These are phyloP conservation scores for Molossus molossus DNA, from an alignment of 2,797 vertebrate species.

Conservation along the genomic window DNA sequence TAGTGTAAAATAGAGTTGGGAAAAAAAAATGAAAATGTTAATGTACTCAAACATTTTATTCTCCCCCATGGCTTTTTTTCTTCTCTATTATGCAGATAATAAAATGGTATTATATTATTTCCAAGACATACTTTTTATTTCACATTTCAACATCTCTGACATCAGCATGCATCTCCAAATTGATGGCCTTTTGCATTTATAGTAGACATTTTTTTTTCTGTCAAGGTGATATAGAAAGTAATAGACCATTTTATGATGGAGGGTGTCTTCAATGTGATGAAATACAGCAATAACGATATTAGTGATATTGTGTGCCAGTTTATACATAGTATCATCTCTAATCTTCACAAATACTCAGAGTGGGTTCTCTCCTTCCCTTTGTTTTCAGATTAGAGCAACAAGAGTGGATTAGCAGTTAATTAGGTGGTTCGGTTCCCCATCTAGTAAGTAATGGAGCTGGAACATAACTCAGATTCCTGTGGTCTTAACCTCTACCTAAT, in stretches of 20 bases:
- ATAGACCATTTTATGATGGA: background rate
- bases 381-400: slow-evolving; percentile 10
- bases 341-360: background rate
- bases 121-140: background rate
- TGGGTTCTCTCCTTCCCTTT: background rate
- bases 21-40: slow-evolving; percentile 23
- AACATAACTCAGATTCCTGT: background rate
- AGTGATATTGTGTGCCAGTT: background rate
- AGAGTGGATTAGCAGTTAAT: background rate
- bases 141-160: slow-evolving; percentile 4
- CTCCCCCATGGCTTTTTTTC: background rate
- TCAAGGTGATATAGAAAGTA: background rate
- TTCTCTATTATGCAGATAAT: background rate
- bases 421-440: background rate
- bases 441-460: background rate
- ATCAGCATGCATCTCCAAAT: background rate
- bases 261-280: background rate
- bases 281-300: background rate
- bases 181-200: background rate
- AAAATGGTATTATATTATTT: slow-evolving; percentile 19
- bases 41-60: background rate
- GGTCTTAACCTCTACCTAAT: background rate
- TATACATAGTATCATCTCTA: background rate
- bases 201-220: background rate
- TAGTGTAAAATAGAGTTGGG: slow-evolving; percentile 38